Base-by-base conservation (phyloP, 1,140 invertebrate genomes). In the Cepaea nemoralis region DNA sequence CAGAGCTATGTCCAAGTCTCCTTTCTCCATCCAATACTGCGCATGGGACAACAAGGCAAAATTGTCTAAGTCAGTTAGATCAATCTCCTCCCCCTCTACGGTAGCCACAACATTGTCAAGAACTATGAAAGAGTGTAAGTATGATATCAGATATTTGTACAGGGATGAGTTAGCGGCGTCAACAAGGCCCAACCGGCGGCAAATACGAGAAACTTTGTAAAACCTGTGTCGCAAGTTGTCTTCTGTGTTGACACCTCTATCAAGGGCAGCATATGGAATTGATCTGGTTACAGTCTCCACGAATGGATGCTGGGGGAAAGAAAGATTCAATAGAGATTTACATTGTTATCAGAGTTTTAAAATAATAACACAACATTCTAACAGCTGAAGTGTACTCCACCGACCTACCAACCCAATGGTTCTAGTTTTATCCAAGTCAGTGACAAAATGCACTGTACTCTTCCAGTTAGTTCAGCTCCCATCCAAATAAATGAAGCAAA, bases 1-100 rank as follows among this genome's bases (percentile, higher is more conserved):
- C 0, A 99, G 91, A 0, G 97, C 95, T 89, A 95, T 94, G 69
- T 94, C 93, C 63, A 98, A 93, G 87, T 99, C 94, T 33, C 95
- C 95, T 84, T 95, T 94, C 85, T 98, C 96, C 82, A 99, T 81
- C 86, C 85, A 90, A 85, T 92, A 96, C 94, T 95, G 95, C 0
- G 96, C 96, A 90, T 97, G 93, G 83, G 95, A 94, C 33, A 99
- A 93, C 81, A 99, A 95, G 79, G 96, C 96, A 90, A 95, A 97
- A 3, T 96, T 97, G 90, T 95, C 95, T 84, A 90, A 96, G 91
- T 88, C 94, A 90, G 71, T 93, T 92, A 90, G 67, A 80, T 93
- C 90, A 35, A 94, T 83, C 66, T 82, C 86, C 27, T 91, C 89
- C 35, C 85, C 42, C 63, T 83, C 83, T 22, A n/a, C 39, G 66